These are phyloP conservation scores for Nomada ruficornis DNA, from an alignment of 2,888 invertebrate genomes.

Conservation along the genomic window DNA sequence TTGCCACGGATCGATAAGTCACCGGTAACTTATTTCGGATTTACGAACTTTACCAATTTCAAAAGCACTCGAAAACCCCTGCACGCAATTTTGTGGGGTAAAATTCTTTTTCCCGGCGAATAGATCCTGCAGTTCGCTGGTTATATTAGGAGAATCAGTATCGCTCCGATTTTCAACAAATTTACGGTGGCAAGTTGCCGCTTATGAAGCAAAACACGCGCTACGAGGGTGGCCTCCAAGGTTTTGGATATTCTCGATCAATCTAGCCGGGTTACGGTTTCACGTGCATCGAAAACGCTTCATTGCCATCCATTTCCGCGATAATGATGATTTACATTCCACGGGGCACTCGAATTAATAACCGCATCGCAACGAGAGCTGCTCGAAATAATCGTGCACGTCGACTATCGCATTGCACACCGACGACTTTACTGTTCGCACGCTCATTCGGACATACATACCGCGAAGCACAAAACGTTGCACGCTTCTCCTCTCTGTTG, in stretches of 20 bases:
- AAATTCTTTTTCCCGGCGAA: neutral
- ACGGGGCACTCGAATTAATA: conserved; percentile 36
- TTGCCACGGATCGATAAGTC: conserved; percentile 22
- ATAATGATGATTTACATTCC: conserved; percentile 33
- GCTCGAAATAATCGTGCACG: conserved; percentile 28
- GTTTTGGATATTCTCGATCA: neutral
- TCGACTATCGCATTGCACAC: conserved; percentile 19
- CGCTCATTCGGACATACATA: conserved; percentile 15
- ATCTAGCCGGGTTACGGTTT: neutral
- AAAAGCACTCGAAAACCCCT: neutral
- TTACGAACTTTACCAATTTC: conserved; percentile 14
- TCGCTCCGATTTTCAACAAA: conserved; percentile 3
- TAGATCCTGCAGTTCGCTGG: neutral
- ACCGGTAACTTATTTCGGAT: conserved; percentile 10
- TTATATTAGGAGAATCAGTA: neutral
- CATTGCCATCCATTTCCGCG: conserved; percentile 15
- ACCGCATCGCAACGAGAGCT: neutral
- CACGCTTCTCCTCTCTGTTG: neutral
- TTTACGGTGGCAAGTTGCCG: neutral
- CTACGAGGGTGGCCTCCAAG: neutral
- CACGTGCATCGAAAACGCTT: neutral
- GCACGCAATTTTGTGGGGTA: neutral
- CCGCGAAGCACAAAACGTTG: neutral
- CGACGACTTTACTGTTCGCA: conserved; percentile 37
- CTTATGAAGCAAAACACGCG: neutral